phyloP scores from a whole-genome alignment of 2,113 vertebrate genomes.

The Sclerurus mexicanus region DNA sequence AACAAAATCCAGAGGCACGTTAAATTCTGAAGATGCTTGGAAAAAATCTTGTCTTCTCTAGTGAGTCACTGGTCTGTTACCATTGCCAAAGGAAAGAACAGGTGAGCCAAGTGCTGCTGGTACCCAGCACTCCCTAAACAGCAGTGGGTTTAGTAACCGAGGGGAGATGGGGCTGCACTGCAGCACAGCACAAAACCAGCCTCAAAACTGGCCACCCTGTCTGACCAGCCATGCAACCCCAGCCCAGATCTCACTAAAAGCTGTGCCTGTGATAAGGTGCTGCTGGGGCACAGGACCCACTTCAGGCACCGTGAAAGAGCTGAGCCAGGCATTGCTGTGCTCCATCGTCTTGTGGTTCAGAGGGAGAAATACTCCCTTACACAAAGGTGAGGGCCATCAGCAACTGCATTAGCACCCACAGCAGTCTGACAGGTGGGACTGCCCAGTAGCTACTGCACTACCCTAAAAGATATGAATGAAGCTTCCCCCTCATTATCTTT shows the following conservation, averaged over 20 bases:
- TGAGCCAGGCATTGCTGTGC: background rate
- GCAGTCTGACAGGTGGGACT: background rate
- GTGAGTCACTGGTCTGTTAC: background rate
- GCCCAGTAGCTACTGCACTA: background rate
- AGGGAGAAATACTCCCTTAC: background rate
- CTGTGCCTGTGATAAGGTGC: background rate
- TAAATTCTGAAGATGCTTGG: background rate
- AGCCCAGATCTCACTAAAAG: background rate
- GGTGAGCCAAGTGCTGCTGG: background rate
- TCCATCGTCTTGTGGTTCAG: background rate
- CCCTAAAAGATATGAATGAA: background rate
- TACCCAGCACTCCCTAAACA: background rate
- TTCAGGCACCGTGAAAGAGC: rapidly evolving
- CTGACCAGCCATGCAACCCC: background rate
- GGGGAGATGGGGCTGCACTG: background rate
- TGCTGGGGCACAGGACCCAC: background rate
- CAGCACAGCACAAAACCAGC: background rate
- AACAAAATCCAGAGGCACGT: background rate
- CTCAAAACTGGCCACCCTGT: background rate
- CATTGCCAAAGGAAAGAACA: background rate
- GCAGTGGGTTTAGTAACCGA: background rate
- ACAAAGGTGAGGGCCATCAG: background rate
- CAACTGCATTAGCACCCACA: rapidly evolving
- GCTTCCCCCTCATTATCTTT: background rate
- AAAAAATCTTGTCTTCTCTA: background rate